Evolutionary conservation across 2,113 vertebrate species (phyloP).

Genomic region (Corydoras sp.): DNA sequence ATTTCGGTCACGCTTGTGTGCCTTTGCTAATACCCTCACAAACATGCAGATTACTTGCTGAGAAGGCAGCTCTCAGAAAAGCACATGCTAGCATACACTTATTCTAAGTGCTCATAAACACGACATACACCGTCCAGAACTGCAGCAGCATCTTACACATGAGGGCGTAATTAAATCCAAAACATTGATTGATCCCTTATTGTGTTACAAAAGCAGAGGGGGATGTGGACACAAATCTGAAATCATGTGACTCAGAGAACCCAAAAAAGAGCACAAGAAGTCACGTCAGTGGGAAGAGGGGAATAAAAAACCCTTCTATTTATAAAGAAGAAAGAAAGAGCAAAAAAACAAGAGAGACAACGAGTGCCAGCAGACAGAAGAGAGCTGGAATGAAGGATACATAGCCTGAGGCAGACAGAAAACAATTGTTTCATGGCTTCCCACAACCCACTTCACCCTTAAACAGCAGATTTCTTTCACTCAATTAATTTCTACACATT

Average conservation of each 20-base stretch:
- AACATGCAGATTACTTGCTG: slow-evolving; percentile 14
- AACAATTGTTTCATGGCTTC: slow-evolving; percentile 52
- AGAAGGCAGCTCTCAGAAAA: slow-evolving; percentile 10
- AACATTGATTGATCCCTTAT: background rate
- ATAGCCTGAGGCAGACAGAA: slow-evolving; percentile 50
- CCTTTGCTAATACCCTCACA: slow-evolving; percentile 8
- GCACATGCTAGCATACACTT: slow-evolving; percentile 12
- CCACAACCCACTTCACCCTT: slow-evolving; percentile 53
- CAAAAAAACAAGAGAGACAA: background rate
- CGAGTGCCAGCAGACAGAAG: slow-evolving; percentile 14
- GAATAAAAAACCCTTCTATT: background rate
- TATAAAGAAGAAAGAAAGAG: slow-evolving; percentile 1
- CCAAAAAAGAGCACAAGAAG: background rate
- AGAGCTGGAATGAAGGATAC: slow-evolving; percentile 37
- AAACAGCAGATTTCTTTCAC: slow-evolving; percentile 55
- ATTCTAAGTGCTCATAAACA: slow-evolving; percentile 13
- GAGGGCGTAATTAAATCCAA: background rate
- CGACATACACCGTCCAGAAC: background rate
- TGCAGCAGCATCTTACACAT: slow-evolving; percentile 10
- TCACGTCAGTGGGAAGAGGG: background rate
- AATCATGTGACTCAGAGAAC: background rate
- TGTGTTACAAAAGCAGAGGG: background rate
- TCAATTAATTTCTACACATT: slow-evolving; percentile 59
- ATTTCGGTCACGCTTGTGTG: slow-evolving; percentile 24
- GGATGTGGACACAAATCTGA: background rate